Conservation (phyloP, 2,888 invertebrate species). For the Anodontia alba region DNA sequence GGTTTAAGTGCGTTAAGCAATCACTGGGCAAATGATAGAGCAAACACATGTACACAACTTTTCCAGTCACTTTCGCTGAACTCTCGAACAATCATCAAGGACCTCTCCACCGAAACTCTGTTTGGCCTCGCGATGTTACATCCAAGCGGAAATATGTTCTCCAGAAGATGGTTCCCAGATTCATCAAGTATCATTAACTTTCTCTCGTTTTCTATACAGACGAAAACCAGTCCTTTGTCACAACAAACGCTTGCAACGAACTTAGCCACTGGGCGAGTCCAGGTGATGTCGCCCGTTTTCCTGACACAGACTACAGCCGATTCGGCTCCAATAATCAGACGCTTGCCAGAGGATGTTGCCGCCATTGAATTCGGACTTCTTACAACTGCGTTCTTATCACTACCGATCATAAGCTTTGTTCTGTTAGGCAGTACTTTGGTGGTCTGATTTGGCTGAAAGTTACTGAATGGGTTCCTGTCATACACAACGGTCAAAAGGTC, state of each 20-base stretch:
- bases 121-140: constrained; percentile 57
- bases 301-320: constrained; percentile 58
- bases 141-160: constrained; percentile 57
- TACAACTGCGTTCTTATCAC: constrained; percentile 54
- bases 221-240: constrained; percentile 55
- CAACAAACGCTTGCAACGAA: constrained; percentile 56
- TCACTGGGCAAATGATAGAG: not conserved
- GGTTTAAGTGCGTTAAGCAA: too few species aligned
- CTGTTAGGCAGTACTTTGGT: constrained; percentile 43
- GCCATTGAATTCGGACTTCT: constrained; percentile 58
- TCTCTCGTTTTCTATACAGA: constrained; percentile 59
- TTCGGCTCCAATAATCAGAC: constrained; percentile 59
- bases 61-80: constrained; percentile 63
- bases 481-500: constrained; percentile 54
- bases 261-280: constrained; percentile 56
- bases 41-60: constrained; percentile 60
- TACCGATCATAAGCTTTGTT: constrained; percentile 43
- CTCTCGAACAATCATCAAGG: constrained; percentile 55
- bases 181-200: constrained; percentile 58
- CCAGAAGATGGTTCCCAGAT: constrained; percentile 43
- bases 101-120: constrained; percentile 51
- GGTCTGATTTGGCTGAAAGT: constrained; percentile 48
- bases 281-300: constrained; percentile 53
- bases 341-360: constrained; percentile 54
- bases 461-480: constrained; percentile 58